A percentile compares a stretch with the other conserved stretches of the same genome.
Evolutionary conservation across 2,797 vertebrate genomes (phyloP).

Genomic region (Oreochromis mossambicus): DNA sequence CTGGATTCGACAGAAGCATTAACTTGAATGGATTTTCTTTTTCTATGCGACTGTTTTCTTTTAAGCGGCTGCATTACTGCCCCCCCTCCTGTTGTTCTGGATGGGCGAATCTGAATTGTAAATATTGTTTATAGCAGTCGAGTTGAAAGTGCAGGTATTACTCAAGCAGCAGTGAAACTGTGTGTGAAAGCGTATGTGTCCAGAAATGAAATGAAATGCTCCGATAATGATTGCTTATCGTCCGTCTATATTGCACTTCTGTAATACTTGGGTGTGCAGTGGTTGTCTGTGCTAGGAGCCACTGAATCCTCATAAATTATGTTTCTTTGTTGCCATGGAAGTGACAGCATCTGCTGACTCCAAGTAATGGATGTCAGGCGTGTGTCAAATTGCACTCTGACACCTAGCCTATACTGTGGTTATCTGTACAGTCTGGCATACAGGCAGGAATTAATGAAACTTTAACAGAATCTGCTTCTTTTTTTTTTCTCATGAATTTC

Average conservation of each 20-base stretch:
- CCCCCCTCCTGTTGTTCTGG: constrained; percentile 12
- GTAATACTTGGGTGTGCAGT: constrained; percentile 17
- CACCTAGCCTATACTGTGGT: background rate
- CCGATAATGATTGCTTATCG: constrained; percentile 38
- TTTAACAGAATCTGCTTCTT: constrained; percentile 3
- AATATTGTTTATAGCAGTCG: constrained; percentile 33
- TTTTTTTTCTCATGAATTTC: background rate
- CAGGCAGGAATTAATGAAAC: constrained; percentile 28
- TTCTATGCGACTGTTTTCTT: constrained; percentile 3
- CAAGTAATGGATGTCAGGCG: constrained; percentile 37
- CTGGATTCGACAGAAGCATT: constrained; percentile 1
- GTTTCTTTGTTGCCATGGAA: constrained; percentile 51
- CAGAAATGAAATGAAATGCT: constrained; percentile 31
- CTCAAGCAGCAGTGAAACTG: constrained; percentile 16
- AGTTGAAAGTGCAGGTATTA: constrained; percentile 27
- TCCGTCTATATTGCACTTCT: constrained; percentile 27
- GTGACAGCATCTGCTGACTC: constrained; percentile 41
- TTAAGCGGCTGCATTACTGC: constrained; percentile 20
- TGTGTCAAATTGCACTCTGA: constrained; percentile 36
- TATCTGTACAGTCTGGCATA: constrained; percentile 18
- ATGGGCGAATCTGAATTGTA: constrained; percentile 32
- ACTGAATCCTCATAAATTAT: constrained; percentile 44
- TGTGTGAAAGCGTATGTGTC: background rate
- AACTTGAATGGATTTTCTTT: background rate
- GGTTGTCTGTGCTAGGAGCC: constrained; percentile 7